phyloP scores from a whole-genome alignment of 2,888 invertebrate species.

The Isoperla grammatica region DNA sequence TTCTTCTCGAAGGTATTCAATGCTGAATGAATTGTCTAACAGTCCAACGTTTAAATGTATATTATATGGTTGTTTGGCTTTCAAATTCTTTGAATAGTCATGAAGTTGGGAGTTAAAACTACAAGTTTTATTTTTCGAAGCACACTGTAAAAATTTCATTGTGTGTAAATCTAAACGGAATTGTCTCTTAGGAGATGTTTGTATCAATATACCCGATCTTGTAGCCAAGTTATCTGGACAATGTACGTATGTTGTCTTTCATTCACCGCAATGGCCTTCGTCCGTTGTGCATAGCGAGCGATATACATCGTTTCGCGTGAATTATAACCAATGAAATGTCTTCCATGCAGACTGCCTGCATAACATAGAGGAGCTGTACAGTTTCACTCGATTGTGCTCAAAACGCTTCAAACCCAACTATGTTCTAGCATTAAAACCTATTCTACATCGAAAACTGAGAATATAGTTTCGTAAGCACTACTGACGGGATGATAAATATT shows the following conservation, averaged over 20 bases:
- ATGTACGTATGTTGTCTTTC: conserved; percentile 5
- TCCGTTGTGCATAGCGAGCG: no score
- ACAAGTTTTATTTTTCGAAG: conserved; percentile 14
- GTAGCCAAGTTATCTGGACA: conserved; percentile 18
- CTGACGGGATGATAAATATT: no score
- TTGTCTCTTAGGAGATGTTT: conserved; percentile 6
- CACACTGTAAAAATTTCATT: conserved; percentile 16
- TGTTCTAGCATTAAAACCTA: no score
- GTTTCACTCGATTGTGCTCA: no score
- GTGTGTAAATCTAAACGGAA: conserved; percentile 21
- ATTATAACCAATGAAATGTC: no score
- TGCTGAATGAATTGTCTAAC: conserved; percentile 16
- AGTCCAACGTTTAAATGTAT: neutral
- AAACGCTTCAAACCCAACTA: no score
- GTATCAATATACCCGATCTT: conserved; percentile 19
- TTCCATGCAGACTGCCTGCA: no score
- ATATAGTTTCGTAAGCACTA: no score
- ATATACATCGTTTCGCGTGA: no score
- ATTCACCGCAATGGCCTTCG: no score
- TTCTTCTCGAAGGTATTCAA: neutral
- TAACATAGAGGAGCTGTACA: no score
- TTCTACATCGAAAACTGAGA: no score
- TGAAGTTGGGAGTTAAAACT: neutral
- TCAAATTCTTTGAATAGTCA: neutral
- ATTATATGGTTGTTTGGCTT: neutral